Conservation (phyloP, 2,888 invertebrate species). For the Sisyra terminalis region DNA sequence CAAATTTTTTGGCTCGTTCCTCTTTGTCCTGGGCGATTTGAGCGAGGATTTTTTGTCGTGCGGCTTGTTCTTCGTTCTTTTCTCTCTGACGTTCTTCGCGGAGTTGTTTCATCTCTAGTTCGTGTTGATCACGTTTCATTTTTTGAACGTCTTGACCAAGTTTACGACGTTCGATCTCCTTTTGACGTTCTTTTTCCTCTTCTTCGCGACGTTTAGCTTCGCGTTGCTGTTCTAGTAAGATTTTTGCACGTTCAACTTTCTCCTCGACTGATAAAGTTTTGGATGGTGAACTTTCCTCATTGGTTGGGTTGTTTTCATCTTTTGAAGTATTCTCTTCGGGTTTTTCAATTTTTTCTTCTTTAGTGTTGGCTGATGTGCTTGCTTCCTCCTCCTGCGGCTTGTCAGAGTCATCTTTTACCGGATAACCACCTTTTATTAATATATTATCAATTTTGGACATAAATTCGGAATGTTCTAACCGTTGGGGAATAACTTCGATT, state of each 20-base stretch:
- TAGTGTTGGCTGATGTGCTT: neutral
- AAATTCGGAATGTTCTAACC: constrained; percentile 40
- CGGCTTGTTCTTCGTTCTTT: constrained; percentile 54
- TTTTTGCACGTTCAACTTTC: constrained; percentile 45
- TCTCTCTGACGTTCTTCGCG: constrained; percentile 60
- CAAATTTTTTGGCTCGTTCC: constrained; percentile 37
- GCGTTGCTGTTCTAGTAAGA: constrained; percentile 46
- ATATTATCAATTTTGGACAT: constrained; percentile 46
- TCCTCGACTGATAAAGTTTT: constrained; percentile 28
- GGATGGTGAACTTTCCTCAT: neutral
- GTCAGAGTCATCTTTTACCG: neutral
- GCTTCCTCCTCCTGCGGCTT: neutral
- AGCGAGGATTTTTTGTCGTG: constrained; percentile 58
- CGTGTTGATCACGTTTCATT: constrained; percentile 55
- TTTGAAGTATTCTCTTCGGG: constrained; percentile 3
- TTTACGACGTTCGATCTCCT: constrained; percentile 56
- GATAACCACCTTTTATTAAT: constrained; percentile 16
- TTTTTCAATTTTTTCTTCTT: neutral
- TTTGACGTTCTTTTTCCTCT: constrained; percentile 36
- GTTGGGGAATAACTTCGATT: constrained; percentile 57
- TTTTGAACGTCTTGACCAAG: constrained; percentile 57
- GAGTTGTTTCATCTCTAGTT: constrained; percentile 53
- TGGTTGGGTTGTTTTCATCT: neutral
- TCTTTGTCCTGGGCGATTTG: constrained; percentile 77
- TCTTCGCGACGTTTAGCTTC: constrained; percentile 48